Evolutionary conservation across 2,888 invertebrate species (phyloP).

Genomic region (Trichogramma evanescens): DNA sequence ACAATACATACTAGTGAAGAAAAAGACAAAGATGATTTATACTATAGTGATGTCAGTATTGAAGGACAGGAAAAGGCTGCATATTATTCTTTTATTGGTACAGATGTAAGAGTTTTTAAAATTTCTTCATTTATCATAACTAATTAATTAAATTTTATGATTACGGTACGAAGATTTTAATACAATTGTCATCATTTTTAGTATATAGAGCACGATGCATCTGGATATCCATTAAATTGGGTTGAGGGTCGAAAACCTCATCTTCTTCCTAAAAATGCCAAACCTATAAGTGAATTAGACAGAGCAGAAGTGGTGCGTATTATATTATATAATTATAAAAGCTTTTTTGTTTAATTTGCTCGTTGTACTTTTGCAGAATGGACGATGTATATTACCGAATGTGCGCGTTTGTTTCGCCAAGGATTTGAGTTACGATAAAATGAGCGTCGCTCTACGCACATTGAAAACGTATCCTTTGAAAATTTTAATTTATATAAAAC

Average conservation of each 20-base stretch:
- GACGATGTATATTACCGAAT: constrained; percentile 28
- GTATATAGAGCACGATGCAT: constrained; percentile 33
- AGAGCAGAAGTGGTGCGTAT: constrained; percentile 29
- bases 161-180: neutral
- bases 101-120: constrained; percentile 25
- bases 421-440: constrained; percentile 24
- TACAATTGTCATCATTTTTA: constrained; percentile 18
- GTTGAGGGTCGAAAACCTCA: constrained; percentile 32
- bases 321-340: neutral
- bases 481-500: neutral
- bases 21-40: neutral
- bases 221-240: constrained; percentile 35
- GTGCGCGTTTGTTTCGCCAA: constrained; percentile 25
- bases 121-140: neutral
- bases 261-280: constrained; percentile 30
- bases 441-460: constrained; percentile 17
- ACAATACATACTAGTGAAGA: constrained; percentile 1
- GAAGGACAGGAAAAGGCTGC: constrained; percentile 16
- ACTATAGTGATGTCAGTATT: neutral
- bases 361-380: constrained; percentile 20
- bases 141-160: neutral
- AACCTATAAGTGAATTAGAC: constrained; percentile 24
- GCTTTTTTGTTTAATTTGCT: neutral
- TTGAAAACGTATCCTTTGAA: constrained; percentile 43
- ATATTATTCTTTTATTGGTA: constrained; percentile 30